phyloP scores from a whole-genome alignment of 2,888 invertebrate genomes.

The Epistrophella euchroma region DNA sequence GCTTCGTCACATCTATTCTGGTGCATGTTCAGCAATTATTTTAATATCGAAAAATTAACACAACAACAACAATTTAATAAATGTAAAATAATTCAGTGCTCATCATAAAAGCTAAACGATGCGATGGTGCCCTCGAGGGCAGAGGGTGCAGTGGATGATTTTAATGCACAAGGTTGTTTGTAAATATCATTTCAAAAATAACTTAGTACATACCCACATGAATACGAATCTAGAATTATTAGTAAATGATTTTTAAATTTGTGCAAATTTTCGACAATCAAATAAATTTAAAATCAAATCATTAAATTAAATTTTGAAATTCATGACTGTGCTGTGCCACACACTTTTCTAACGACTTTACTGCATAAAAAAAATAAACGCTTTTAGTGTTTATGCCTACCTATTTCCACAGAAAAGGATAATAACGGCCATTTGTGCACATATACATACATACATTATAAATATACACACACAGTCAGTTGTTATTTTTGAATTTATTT shows the following conservation, averaged over 20 bases:
- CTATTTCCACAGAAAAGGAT: slow-evolving; percentile 44
- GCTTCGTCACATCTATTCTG: background rate
- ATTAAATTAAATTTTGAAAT: slow-evolving; percentile 57
- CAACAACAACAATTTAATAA: background rate
- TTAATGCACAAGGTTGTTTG: background rate
- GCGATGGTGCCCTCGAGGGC: too few relatives aligned
- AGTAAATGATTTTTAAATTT: slow-evolving; percentile 33
- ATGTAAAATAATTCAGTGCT: slow-evolving; percentile 4
- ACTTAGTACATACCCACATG: background rate
- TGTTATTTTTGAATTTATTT: slow-evolving; percentile 52
- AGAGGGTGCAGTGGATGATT: background rate
- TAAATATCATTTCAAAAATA: background rate
- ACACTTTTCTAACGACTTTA: slow-evolving; percentile 64
- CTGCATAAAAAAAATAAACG: slow-evolving; percentile 24
- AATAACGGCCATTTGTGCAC: slow-evolving; percentile 69
- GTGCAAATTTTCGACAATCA: slow-evolving; percentile 33
- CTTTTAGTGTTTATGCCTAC: slow-evolving; percentile 33
- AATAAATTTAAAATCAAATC: slow-evolving; percentile 48
- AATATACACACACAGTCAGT: slow-evolving; percentile 5
- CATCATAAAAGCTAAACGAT: background rate
- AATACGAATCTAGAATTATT: background rate
- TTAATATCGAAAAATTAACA: background rate
- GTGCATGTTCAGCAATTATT: background rate
- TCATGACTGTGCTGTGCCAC: slow-evolving; percentile 44
- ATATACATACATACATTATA: background rate